A percentile compares a stretch with the other conserved stretches of the same genome.
Evolutionary conservation across 2,113 vertebrate genomes (phyloP).

Genomic region (Genyomyrus donnyi): DNA sequence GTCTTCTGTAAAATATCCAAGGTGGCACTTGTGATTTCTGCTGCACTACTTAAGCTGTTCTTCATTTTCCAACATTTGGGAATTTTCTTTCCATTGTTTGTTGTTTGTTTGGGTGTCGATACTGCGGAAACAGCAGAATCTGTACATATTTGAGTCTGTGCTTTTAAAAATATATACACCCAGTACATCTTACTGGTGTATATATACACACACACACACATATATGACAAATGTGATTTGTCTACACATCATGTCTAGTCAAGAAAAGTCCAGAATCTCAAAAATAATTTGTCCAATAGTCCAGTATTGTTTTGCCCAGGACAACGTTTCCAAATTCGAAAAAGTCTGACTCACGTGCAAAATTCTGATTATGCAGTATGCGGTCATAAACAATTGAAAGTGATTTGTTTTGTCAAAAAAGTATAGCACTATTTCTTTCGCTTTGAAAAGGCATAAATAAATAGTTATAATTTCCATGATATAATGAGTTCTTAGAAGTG

Average conservation of each 20-base stretch:
- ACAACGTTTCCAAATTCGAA: not conserved
- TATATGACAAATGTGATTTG: not conserved
- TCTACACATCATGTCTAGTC: not conserved
- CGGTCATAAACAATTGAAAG: not conserved
- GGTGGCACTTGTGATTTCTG: not conserved
- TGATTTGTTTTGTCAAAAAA: not conserved
- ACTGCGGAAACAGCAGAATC: not conserved
- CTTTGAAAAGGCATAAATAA: not conserved
- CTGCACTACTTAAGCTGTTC: not conserved
- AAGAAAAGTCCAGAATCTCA: not conserved
- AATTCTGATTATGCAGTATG: not conserved
- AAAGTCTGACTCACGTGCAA: not conserved
- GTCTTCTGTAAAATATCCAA: not conserved
- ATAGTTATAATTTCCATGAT: not conserved
- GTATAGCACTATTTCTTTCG: not conserved
- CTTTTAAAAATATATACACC: not conserved
- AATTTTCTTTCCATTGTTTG: not conserved
- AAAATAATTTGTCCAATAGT: not conserved
- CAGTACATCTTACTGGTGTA: not conserved
- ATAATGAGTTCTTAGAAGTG: not conserved
- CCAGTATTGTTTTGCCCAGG: not conserved
- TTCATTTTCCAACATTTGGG: not conserved
- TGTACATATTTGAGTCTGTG: not conserved
- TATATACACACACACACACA: not conserved
- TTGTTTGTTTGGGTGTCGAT: not conserved